Base-by-base conservation (phyloP, 64 coral and sea anemone genomes). In the Montipora cactus region DNA sequence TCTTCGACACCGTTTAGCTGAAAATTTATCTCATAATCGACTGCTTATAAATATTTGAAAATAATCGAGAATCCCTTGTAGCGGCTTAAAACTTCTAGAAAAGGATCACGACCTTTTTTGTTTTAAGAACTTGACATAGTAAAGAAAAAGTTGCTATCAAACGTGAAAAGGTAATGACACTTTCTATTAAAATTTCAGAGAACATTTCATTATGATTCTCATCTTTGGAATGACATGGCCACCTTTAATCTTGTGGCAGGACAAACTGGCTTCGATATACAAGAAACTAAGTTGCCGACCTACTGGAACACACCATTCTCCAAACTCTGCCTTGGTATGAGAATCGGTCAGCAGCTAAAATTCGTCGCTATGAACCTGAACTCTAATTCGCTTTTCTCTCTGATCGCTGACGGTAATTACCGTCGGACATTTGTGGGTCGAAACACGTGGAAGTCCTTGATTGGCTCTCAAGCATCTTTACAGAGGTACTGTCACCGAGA, bases 301-400 rank as follows among this genome's bases (percentile, higher is more conserved):
- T 90, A 79, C 89, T 90, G 89, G 89, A 78, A 47, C 15, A 90
- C 89, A 20, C 75, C 75, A 0, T 90, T 90, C 44, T 64, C 28
- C 1, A 80, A 45, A 3, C 28, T 90, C 4, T 90, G 89, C 28
- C 64, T 90, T 14, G 89, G 89, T 11, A 80, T 90, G 89, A 90
- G 66, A 47, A 47, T 90, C 2, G 78, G 89, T 8, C 47, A 49
- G 45, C 76, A 78, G 47, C 4, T 78, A 1, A 78, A 50, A 4
- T 78, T 78, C 13, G 0, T 49, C 18, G 15, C 15, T 78, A 49
- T 78, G 16, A 78, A 50, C 76, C 18, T 14, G 47, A 14, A 49
- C 45, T 12, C 76, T 15, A 78, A 49, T 18, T 78, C 76, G 15
- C 76, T 78, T 50, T 78, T 50, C 76, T 49, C 76, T 15, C 76